Evolutionary conservation across 2,888 invertebrate genomes (phyloP), one percentile per base, ranked within the genome.

Genomic region (Acanthosepion pharaonis): DNA sequence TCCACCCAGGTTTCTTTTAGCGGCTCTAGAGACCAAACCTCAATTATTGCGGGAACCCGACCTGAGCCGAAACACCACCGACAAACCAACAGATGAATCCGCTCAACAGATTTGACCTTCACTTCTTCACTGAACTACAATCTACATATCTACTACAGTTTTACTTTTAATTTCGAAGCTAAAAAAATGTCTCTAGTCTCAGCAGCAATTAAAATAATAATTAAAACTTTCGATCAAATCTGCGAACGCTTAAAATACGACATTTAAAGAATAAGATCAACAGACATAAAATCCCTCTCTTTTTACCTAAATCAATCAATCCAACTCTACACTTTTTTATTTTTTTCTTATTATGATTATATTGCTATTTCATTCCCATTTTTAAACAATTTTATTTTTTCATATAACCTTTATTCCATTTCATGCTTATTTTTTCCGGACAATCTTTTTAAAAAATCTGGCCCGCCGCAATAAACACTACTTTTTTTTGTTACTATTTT

Each of bases 1-100:
- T 92, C 92, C 92, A 92, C 92, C 92, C 92, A 92, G 49, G 92
- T 92, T 92, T 51, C 48, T 92, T 92, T 92, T 20, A 28, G 49
- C 49, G 92, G 49, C 48, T n/a, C 25, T n/a, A 92, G 28, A 51
- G 48, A 28, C 28, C 28, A 51, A 92, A 51, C 92, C 78, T 78
- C 78, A 33, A 78, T 78, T 78, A 78, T 78, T 78, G 78, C 78
- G 78, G 78, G 78, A 78, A 78, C n/a, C n/a, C 78, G 78, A 78
- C 78, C 78, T 78, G n/a, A 78, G 78, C 78, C 78, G 78, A 78
- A 78, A 78, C 78, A 78, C 78, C 78, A 78, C 78, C 78, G 33
- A 33, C 78, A 78, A 33, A 78, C 33, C 78, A 78, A 78, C 78
- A 78, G 78, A 78, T 78, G n/a, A n/a, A 78, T 15, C 78, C 78